A percentile compares a stretch with the other conserved stretches of the same genome.
These are phyloP conservation scores for Lydus trimaculatus DNA, from an alignment of 2,888 invertebrate genomes.

Conservation along the genomic window DNA sequence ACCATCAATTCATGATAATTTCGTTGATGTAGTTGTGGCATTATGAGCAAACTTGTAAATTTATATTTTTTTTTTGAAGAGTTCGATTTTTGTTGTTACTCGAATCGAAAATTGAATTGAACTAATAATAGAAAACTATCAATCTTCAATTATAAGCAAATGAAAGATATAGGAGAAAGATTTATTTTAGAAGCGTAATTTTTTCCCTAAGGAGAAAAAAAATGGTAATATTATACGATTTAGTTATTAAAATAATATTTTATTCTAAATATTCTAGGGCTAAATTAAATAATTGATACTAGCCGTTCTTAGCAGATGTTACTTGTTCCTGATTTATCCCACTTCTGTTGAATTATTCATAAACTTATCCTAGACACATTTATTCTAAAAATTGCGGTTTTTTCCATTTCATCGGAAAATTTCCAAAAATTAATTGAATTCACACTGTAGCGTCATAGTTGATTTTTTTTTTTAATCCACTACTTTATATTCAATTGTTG, in stretches of 20 bases:
- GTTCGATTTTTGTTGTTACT: neutral
- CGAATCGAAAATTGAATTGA: neutral
- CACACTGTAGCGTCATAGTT: neutral
- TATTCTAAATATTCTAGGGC: neutral
- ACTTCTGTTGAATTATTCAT: conserved; percentile 27
- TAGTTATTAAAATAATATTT: neutral
- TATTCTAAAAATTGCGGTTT: neutral
- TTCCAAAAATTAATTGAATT: neutral
- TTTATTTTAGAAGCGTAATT: neutral
- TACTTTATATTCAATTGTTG: neutral
- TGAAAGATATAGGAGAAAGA: no score
- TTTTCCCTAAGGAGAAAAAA: neutral
- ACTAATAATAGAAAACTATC: neutral
- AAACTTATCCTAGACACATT: conserved; percentile 10
- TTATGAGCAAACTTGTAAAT: neutral
- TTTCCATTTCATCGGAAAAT: neutral
- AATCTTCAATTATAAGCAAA: no score
- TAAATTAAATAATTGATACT: conserved; percentile 26
- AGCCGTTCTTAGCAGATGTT: conserved; percentile 15
- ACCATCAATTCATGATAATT: neutral
- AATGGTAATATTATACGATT: neutral
- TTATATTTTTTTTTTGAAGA: neutral
- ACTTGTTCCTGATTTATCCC: conserved; percentile 29
- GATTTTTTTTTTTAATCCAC: neutral
- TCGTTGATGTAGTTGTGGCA: neutral